These are phyloP conservation scores for Sebastes steindachneri DNA, from an alignment of 2,797 vertebrate genomes.

Conservation along the genomic window DNA sequence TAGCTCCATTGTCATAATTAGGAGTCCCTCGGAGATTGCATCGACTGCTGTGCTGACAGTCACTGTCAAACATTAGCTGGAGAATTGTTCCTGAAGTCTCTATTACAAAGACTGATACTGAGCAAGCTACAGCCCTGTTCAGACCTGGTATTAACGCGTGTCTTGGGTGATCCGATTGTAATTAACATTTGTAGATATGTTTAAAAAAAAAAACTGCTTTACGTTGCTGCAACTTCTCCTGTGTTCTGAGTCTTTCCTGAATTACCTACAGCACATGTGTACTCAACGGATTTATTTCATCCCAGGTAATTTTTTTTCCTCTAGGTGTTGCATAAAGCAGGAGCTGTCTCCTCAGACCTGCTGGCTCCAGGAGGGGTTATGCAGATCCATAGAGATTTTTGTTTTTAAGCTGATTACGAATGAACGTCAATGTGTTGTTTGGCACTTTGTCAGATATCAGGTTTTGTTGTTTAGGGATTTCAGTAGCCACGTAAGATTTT, in stretches of 20 bases:
- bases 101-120: neutral
- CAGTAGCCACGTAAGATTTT: neutral
- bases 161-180: neutral
- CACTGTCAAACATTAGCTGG: neutral
- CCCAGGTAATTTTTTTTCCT: neutral
- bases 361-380: neutral
- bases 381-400: neutral
- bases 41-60: neutral
- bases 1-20: conserved; percentile 53
- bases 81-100: neutral
- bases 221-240: neutral
- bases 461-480: neutral
- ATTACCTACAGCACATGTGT: neutral
- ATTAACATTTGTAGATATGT: neutral
- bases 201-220: neutral
- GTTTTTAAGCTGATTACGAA: neutral
- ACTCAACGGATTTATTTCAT: neutral
- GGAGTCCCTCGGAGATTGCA: conserved; percentile 39
- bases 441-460: neutral
- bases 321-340: neutral
- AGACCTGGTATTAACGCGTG: too few species aligned
- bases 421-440: neutral
- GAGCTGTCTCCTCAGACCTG: neutral
- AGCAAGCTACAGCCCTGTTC: neutral
- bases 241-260: neutral